Evolutionary conservation across 2,113 vertebrate species (phyloP).

Genomic region (Microtus montanus): DNA sequence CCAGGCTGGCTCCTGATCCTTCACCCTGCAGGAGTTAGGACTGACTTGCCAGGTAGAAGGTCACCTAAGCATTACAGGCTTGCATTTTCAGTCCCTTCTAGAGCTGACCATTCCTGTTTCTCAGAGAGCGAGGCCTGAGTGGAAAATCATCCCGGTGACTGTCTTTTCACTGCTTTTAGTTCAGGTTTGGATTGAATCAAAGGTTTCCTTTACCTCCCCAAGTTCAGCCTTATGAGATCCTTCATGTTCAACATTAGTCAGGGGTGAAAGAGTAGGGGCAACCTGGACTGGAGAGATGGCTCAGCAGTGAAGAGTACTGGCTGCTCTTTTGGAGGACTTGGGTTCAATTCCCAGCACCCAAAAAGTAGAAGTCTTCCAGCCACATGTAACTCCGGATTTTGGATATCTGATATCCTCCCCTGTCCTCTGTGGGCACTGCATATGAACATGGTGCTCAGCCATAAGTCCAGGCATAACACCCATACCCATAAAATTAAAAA

Average conservation of each 20-base stretch:
- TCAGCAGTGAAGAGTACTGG: neutral
- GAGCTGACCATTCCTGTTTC: neutral
- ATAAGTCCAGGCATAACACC: neutral
- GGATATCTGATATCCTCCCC: neutral
- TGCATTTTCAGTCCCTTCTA: neutral
- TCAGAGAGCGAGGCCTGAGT: neutral
- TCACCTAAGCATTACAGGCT: neutral
- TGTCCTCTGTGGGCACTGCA: neutral
- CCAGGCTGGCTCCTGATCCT: neutral
- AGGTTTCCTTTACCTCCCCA: neutral
- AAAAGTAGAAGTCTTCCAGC: neutral
- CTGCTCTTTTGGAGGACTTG: neutral
- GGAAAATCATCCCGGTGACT: neutral
- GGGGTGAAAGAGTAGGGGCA: neutral
- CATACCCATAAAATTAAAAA: no score
- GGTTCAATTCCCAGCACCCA: neutral
- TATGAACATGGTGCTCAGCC: neutral
- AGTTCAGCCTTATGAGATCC: neutral
- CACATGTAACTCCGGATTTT: neutral
- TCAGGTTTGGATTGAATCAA: neutral
- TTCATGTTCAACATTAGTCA: neutral
- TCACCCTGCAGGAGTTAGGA: neutral
- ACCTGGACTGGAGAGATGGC: neutral
- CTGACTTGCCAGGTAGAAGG: neutral
- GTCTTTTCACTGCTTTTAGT: slow-evolving; percentile 22